A percentile compares a stretch with the other conserved stretches of the same genome.
These are phyloP conservation scores for Protodeltote pygarga DNA, from an alignment of 2,888 invertebrate species.

Conservation along the genomic window DNA sequence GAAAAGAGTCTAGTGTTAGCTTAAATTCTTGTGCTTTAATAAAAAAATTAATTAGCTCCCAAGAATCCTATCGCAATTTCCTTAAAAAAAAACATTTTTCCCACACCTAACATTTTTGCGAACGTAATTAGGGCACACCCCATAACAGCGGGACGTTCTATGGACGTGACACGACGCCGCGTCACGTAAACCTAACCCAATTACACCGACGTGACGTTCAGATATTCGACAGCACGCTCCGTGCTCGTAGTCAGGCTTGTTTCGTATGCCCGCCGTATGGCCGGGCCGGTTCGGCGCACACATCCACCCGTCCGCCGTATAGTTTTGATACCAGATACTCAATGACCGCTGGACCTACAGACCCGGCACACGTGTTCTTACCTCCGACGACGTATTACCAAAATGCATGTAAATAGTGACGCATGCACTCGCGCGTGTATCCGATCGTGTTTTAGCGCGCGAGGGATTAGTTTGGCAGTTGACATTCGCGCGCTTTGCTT, in stretches of 20 bases:
- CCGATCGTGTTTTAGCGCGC: constrained; percentile 62
- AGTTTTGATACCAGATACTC: constrained; percentile 83
- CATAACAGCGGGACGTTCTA: constrained; percentile 57
- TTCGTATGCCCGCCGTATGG: constrained; percentile 81
- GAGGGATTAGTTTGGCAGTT: constrained; percentile 71
- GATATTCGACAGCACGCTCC: constrained; percentile 72
- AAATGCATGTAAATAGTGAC: constrained; percentile 79
- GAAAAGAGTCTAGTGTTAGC: not conserved
- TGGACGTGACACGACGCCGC: constrained; percentile 72
- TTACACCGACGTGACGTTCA: constrained; percentile 81
- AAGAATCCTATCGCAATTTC: constrained; percentile 7
- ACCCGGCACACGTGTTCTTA: constrained; percentile 86
- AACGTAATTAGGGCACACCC: constrained; percentile 82
- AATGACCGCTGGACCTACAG: constrained; percentile 90
- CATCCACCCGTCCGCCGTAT: constrained; percentile 74
- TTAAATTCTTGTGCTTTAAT: not conserved
- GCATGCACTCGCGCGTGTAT: constrained; percentile 67
- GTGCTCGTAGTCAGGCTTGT: constrained; percentile 66
- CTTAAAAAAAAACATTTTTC: constrained; percentile 36
- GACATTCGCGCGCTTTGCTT: constrained; percentile 64
- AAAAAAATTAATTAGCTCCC: not conserved
- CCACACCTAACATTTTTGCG: constrained; percentile 58
- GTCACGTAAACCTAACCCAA: constrained; percentile 86
- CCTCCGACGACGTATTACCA: constrained; percentile 60
- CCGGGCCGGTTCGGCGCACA: constrained; percentile 81